Percentiles rank a stretch among this genome's conserved stretches.
Evolutionary conservation across 2,113 vertebrate genomes (phyloP).

Genomic region (Astur gentilis): DNA sequence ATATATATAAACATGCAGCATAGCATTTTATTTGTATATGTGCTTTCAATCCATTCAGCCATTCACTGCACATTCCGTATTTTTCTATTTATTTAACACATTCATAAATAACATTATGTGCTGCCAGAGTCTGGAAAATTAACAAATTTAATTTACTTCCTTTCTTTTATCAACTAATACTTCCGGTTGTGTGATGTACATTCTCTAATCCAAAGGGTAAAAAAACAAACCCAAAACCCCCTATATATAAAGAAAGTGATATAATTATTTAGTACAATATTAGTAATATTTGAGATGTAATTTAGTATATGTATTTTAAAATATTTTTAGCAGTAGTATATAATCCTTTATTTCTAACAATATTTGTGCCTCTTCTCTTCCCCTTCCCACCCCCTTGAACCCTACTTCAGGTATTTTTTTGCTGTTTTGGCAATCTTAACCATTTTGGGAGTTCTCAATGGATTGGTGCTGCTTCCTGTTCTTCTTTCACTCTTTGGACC

Average conservation of each 20-base stretch:
- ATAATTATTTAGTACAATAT: background rate
- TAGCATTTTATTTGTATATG: no score
- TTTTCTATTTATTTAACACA: background rate
- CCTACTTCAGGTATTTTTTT: background rate
- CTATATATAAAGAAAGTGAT: background rate
- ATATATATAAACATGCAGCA: no score
- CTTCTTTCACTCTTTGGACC: background rate
- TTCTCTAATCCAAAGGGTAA: background rate
- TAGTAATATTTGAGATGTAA: background rate
- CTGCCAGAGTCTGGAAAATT: background rate
- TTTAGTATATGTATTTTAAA: background rate
- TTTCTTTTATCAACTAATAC: background rate
- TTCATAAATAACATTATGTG: background rate
- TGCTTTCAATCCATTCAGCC: background rate
- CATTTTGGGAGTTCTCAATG: background rate
- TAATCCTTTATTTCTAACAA: background rate
- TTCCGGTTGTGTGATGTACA: background rate
- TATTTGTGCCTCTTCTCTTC: background rate
- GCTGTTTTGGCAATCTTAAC: background rate
- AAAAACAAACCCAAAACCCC: background rate
- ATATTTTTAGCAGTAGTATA: background rate
- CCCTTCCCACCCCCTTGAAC: background rate
- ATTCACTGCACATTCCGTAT: background rate
- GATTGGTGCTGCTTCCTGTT: background rate
- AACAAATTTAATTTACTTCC: background rate